Conservation (phyloP, 1,140 invertebrate genomes). For the Atta texana region DNA sequence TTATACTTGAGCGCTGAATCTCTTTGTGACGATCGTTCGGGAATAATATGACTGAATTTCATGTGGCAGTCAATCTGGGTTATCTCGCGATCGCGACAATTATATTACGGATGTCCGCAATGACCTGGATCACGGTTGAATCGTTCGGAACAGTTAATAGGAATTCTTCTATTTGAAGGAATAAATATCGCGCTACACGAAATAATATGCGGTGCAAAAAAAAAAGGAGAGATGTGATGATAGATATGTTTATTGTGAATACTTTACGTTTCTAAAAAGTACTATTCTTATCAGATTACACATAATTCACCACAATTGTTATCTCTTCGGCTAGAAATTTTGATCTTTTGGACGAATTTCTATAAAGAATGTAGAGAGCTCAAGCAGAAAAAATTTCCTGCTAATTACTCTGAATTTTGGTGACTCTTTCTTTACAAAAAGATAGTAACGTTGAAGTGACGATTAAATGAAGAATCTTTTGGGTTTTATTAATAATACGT, state of each 20-base stretch:
- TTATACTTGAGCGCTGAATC: neutral
- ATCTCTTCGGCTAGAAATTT: neutral
- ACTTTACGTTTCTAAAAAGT: too few relatives aligned
- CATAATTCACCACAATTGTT: too few relatives aligned
- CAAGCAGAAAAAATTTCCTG: too few relatives aligned
- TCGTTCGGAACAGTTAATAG: constrained; percentile 11
- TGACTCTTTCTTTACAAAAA: too few relatives aligned
- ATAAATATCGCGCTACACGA: neutral
- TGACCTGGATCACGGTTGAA: constrained; percentile 35
- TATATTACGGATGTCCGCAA: constrained; percentile 45
- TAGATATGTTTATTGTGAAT: too few relatives aligned
- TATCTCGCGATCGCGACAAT: constrained; percentile 56
- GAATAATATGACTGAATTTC: constrained; percentile 51
- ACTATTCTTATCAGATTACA: too few relatives aligned
- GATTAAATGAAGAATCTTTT: too few relatives aligned
- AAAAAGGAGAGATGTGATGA: neutral
- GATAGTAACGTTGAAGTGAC: too few relatives aligned
- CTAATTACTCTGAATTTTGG: too few relatives aligned
- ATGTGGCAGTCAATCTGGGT: constrained; percentile 29
- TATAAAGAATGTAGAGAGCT: too few relatives aligned
- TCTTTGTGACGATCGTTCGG: constrained; percentile 37
- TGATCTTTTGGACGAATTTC: too few relatives aligned
- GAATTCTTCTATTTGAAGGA: neutral
- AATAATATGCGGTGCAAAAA: neutral
- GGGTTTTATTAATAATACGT: too few relatives aligned